Conservation (phyloP, 37 sponge, comb jelly and placozoan genomes). For the Amphimedon queenslandica region DNA sequence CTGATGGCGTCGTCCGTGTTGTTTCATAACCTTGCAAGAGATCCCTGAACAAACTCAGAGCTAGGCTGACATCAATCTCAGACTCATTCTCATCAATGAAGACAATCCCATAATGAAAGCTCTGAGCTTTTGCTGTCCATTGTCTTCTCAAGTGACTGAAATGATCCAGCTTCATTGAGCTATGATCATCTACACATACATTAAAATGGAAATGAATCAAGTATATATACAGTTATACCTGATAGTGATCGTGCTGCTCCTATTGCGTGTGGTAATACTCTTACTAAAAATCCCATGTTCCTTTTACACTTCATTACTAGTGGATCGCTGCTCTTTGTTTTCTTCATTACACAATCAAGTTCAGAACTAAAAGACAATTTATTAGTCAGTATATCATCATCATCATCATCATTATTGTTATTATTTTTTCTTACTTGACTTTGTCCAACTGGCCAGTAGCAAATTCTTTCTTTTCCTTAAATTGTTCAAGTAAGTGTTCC, state of each 20-base stretch:
- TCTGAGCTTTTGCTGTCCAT: conserved; percentile 78
- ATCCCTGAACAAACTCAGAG: neutral
- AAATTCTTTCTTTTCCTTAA: conserved; percentile 26
- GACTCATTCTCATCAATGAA: conserved; percentile 11
- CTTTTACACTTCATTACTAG: neutral
- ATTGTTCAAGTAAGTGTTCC: conserved; percentile 39
- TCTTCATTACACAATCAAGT: too few relatives aligned
- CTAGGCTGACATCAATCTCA: neutral
- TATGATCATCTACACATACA: conserved; percentile 36
- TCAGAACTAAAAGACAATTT: too few relatives aligned
- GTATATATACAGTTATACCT: too few relatives aligned
- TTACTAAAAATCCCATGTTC: conserved; percentile 45
- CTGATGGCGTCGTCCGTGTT: too few relatives aligned
- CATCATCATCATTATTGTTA: too few relatives aligned
- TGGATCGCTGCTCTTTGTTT: too few relatives aligned
- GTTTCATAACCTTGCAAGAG: neutral
- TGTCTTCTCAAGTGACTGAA: conserved; percentile 73
- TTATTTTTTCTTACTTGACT: conserved; percentile 7
- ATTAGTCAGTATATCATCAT: too few relatives aligned
- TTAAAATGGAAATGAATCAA: neutral
- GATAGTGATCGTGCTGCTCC: conserved; percentile 46
- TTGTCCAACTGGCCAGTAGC: conserved; percentile 26
- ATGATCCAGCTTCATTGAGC: conserved; percentile 57
- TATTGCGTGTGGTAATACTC: conserved; percentile 59
- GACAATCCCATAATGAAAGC: conserved; percentile 34